Evolutionary conservation across 2,797 vertebrate species (phyloP), one percentile per base, ranked within the genome.

Genomic region (Strix occidentalis): DNA sequence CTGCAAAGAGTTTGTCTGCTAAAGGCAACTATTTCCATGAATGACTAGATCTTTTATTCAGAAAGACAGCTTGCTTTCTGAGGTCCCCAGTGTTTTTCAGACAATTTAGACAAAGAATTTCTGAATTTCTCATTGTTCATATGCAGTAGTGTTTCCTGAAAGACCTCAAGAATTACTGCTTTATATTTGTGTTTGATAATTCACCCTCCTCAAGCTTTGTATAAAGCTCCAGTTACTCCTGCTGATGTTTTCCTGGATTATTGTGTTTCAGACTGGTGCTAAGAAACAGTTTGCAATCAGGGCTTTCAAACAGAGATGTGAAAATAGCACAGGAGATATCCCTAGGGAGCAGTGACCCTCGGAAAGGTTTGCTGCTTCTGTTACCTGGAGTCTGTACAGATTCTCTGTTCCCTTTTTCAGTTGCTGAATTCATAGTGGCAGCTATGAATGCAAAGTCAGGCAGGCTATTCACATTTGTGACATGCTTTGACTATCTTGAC

Each of bases 31-130:
- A 8, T 86, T 91, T 80, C 46, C 13, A 45, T 58, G 90, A 89
- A 91, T 65, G 29, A 39, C 79, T 71, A 86, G 37, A 46, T 77
- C 54, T 95, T 92, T 93, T 84, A 84, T 77, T 93, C 61, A 84
- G 63, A 81, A 89, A 79, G 35, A 57, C 68, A 81, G 64, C 54
- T 81, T 85, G 45, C 33, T 90, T 86, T 89, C 56, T 71, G 19
- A 35, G 84, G 48, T 43, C 70, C 63, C 33, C 10, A 48, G 26
- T 8, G 3, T 66, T 96, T 89, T 66, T 89, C 64, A 83, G 41
- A 9, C 5, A 64, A 53, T 71, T 45, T 39, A 95, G 43, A 51
- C n/a, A 86, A 85, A 41, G 14, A 70, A 24, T 72, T 81, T 93
- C 74, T 53, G 65, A 64, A 64, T 84, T 87, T 91, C 63, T 82